Conservation (phyloP, 1,140 invertebrate genomes). For the Panonychus citri region DNA sequence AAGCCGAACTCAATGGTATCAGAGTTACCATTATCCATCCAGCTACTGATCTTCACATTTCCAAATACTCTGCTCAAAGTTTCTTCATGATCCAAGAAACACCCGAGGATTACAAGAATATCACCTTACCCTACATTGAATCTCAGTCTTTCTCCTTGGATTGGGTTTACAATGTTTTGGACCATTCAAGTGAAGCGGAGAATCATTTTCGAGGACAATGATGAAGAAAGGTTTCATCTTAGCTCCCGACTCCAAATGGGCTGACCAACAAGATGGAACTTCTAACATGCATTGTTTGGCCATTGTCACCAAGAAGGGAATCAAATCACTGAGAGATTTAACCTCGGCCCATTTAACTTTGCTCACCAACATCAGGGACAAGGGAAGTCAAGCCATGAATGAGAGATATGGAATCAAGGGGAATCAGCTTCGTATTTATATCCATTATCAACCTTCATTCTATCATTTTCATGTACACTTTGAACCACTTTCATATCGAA, state of each 20-base stretch:
- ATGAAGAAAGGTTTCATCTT: constrained; percentile 52
- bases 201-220: constrained; percentile 57
- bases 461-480: constrained; percentile 92
- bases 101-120: constrained; percentile 45
- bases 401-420: constrained; percentile 48
- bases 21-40: constrained; percentile 71
- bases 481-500: constrained; percentile 31
- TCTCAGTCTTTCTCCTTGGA: constrained; percentile 43
- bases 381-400: constrained; percentile 45
- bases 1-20: constrained; percentile 26
- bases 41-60: constrained; percentile 68
- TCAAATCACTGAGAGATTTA: constrained; percentile 65
- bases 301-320: constrained; percentile 40
- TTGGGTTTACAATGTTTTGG: constrained; percentile 91
- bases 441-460: constrained; percentile 91
- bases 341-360: constrained; percentile 48
- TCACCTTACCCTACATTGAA: constrained; percentile 50
- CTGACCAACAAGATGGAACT: constrained; percentile 42
- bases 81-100: constrained; percentile 58
- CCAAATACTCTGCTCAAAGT: constrained; percentile 52
- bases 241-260: constrained; percentile 31
- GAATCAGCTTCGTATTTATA: constrained; percentile 47
- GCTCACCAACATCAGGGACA: constrained; percentile 49
- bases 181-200: constrained; percentile 70
- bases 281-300: constrained; percentile 61